Percentiles rank a stretch among this genome's conserved stretches.
Conservation (phyloP, 1,140 invertebrate genomes). For the Gryon sp. region DNA sequence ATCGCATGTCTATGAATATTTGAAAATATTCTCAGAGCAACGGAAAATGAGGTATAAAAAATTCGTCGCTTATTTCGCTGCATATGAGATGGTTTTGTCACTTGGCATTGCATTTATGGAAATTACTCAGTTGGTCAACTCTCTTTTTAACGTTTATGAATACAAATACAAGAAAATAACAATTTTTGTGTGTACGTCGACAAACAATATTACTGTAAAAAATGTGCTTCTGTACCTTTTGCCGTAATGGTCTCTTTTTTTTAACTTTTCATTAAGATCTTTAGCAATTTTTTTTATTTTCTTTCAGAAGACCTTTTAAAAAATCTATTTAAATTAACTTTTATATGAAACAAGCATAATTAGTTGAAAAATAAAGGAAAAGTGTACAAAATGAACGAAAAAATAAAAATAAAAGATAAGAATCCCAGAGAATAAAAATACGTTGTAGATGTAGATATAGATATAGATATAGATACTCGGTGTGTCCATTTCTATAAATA, state of each 20-base stretch:
- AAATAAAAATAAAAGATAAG: neutral
- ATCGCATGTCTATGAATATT: conserved; percentile 34
- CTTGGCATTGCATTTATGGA: conserved; percentile 9
- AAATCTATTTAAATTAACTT: no score
- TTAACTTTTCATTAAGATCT: no score
- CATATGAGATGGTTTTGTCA: conserved; percentile 34
- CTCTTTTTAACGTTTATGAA: conserved; percentile 13
- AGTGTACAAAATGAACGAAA: no score
- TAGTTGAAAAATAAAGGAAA: no score
- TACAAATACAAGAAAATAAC: neutral
- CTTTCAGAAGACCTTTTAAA: no score
- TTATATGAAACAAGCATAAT: no score
- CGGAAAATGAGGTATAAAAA: conserved; percentile 43
- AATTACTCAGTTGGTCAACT: conserved; percentile 15
- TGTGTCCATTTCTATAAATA: conserved; percentile 15
- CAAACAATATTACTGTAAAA: no score
- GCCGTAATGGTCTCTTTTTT: no score
- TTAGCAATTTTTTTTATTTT: no score
- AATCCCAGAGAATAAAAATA: no score
- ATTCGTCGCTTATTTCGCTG: conserved; percentile 42
- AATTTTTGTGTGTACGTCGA: neutral
- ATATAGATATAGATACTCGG: neutral
- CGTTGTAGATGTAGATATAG: no score
- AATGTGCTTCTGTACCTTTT: no score
- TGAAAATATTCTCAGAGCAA: conserved; percentile 14